These are phyloP conservation scores for Lutjanus argentimaculatus DNA, from an alignment of 2,797 vertebrate species.

Conservation along the genomic window DNA sequence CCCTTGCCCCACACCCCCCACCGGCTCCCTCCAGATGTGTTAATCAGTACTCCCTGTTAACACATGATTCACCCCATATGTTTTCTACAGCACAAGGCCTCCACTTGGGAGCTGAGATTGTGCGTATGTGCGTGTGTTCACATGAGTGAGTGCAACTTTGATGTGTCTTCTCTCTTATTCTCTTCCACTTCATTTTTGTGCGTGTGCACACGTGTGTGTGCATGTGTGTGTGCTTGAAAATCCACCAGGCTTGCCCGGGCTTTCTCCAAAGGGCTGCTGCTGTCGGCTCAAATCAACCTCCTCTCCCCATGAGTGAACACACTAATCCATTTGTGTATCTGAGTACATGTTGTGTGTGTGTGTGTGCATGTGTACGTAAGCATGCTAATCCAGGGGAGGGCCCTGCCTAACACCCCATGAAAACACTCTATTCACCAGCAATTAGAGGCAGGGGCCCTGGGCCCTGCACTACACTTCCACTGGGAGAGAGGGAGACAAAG, in stretches of 20 bases:
- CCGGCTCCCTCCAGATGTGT: constrained; percentile 92
- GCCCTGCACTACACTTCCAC: constrained; percentile 84
- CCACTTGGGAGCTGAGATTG: constrained; percentile 73
- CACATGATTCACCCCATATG: constrained; percentile 95
- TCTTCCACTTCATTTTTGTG: constrained; percentile 79
- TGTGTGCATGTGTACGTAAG: constrained; percentile 77
- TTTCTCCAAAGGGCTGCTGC: constrained; percentile 87
- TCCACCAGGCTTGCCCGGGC: constrained; percentile 78
- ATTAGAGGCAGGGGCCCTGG: constrained; percentile 88
- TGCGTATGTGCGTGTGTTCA: constrained; percentile 55
- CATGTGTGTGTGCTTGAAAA: constrained; percentile 66
- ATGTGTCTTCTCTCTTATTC: constrained; percentile 64
- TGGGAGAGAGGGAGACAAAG: constrained; percentile 84
- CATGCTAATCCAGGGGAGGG: constrained; percentile 91
- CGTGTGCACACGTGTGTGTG: constrained; percentile 60
- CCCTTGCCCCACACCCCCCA: constrained; percentile 37
- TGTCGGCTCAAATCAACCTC: constrained; percentile 95
- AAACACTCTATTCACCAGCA: constrained; percentile 96
- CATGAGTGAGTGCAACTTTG: constrained; percentile 74
- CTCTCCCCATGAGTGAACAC: constrained; percentile 93
- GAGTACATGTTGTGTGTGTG: constrained; percentile 80
- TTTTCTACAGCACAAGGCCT: constrained; percentile 81
- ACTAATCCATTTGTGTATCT: constrained; percentile 90
- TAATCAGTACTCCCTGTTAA: constrained; percentile 96
- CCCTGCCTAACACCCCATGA: constrained; percentile 91